phyloP scores from a whole-genome alignment of 1,140 invertebrate species.

The Camponotus pennsylvanicus region DNA sequence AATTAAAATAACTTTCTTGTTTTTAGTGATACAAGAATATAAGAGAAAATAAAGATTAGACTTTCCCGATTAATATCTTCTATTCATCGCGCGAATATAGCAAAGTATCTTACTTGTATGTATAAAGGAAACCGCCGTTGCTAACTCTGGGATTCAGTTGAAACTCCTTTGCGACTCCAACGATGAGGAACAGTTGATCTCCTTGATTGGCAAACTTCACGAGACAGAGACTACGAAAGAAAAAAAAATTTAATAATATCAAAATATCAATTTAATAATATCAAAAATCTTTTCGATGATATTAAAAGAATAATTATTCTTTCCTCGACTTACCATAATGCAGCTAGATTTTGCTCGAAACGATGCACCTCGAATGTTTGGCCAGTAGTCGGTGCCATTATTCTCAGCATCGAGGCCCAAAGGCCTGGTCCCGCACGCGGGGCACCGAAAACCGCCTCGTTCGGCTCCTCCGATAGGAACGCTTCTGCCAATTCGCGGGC shows the following conservation, averaged over 20 bases:
- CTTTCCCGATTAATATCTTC: neutral
- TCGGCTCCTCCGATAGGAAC: slow-evolving; percentile 97
- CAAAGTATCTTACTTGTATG: slow-evolving; percentile 90
- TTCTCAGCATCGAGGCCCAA: slow-evolving; percentile 98
- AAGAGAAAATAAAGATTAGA: no score
- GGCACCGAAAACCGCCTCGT: slow-evolving; percentile 97
- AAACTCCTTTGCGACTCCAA: slow-evolving; percentile 96
- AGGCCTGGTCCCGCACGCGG: slow-evolving; percentile 98
- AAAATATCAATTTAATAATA: slow-evolving; percentile 39
- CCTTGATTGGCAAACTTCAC: slow-evolving; percentile 91
- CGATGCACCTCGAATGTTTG: slow-evolving; percentile 93
- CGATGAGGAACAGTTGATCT: slow-evolving; percentile 91
- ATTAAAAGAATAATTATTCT: slow-evolving; percentile 28
- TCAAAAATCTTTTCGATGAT: neutral
- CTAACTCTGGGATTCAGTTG: slow-evolving; percentile 95
- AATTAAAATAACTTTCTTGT: neutral
- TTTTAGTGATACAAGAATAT: no score
- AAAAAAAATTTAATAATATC: slow-evolving; percentile 46
- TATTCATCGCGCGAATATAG: neutral
- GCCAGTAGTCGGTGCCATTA: slow-evolving; percentile 95
- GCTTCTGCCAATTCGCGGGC: slow-evolving; percentile 99
- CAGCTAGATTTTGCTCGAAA: slow-evolving; percentile 98
- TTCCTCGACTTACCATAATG: slow-evolving; percentile 90
- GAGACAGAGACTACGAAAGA: slow-evolving; percentile 88
- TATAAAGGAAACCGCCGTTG: slow-evolving; percentile 94